Evolutionary conservation across 2,888 invertebrate species (phyloP), one percentile per base, ranked within the genome.

Genomic region (Diadromus collaris): DNA sequence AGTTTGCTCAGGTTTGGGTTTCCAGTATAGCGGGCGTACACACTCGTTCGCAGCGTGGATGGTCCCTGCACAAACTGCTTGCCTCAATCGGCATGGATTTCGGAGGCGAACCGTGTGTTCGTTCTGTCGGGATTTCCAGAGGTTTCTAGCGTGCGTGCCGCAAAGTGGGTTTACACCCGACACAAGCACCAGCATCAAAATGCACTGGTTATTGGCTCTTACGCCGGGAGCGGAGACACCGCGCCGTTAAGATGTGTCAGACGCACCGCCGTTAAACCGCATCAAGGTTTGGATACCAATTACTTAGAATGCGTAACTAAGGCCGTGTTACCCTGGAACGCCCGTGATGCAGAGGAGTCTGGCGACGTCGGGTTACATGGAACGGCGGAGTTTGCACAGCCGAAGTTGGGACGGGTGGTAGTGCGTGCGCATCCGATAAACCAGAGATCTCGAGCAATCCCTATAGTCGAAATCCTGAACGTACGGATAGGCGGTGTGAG

Each of bases 251-350:
- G 78, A 78, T 19, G 19, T 70, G 54, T 41, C 32, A 64, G 48
- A 63, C 67, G 60, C 65, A 72, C 63, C 81, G 83, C 77, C 3
- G 71, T 85, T 83, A 78, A 80, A 80, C 81, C 71, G 67, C 70
- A 80, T 78, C 79, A 65, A 51, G 44, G 70, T 80, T 77, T 70
- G 75, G 81, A 73, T 84, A 79, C 75, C 78, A 83, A 83, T 83
- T 83, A 82, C 80, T 71, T 77, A 54, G 54, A 24, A 69, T 70
- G 51, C 72, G 70, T 73, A 58, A 77, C 58, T 19, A 58, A 58
- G 41, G 2, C 58, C 32, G 69, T 76, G 76, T 74, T 65, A 51
- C 7, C 27, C 34, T 27, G 60, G 16, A 38, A 27, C 48, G 19
- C 9, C 13, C 38, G 24, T 41, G 68, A 44, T 61, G 51, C 58